Evolutionary conservation across 1,140 invertebrate species (phyloP).

Genomic region (Hypothenemus hampei): DNA sequence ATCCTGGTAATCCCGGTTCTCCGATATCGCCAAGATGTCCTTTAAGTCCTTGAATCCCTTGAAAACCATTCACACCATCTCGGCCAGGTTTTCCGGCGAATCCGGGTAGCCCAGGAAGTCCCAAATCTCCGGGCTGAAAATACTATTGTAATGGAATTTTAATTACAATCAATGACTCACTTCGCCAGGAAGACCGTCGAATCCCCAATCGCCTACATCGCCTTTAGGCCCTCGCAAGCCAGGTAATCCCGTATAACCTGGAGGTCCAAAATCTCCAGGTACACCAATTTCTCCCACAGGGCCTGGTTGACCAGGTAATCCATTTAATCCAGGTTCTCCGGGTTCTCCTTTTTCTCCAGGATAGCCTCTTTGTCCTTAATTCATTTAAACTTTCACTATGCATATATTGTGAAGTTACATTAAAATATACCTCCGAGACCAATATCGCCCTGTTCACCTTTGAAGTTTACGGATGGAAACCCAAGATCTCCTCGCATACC

Average conservation of each 20-base stretch:
- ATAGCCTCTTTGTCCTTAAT: constrained; percentile 23
- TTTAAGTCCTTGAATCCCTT: constrained; percentile 48
- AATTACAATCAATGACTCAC: constrained; percentile 27
- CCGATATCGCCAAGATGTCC: constrained; percentile 46
- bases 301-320: constrained; percentile 42
- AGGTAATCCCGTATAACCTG: constrained; percentile 44
- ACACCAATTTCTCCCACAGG: constrained; percentile 25
- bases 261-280: constrained; percentile 34
- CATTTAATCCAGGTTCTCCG: constrained; percentile 46
- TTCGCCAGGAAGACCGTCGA: constrained; percentile 38
- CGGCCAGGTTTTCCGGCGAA: constrained; percentile 40
- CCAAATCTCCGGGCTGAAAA: constrained; percentile 41
- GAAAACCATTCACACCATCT: constrained; percentile 25
- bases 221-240: constrained; percentile 53
- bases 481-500: constrained; percentile 49
- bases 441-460: constrained; percentile 47
- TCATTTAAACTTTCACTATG: neutral
- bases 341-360: constrained; percentile 36
- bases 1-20: constrained; percentile 52
- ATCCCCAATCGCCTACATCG: constrained; percentile 47
- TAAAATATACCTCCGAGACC: constrained; percentile 29
- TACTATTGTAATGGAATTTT: neutral
- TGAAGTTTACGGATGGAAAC: constrained; percentile 41
- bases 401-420: neutral
- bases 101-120: constrained; percentile 29